Conservation (phyloP, 2,797 vertebrate genomes). For the Austrolebias charrua region DNA sequence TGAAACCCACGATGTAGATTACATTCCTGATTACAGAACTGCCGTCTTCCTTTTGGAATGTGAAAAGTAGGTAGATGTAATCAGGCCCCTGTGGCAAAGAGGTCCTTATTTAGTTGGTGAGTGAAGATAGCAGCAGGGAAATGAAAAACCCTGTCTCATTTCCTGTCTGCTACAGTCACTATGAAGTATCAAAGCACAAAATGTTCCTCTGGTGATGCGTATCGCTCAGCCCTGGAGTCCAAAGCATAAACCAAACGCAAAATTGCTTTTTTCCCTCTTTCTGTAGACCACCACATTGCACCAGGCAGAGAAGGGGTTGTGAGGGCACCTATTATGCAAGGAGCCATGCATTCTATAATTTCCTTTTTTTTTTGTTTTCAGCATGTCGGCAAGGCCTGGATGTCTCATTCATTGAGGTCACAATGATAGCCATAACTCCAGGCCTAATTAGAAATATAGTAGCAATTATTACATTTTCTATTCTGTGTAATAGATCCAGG, state of each 20-base stretch:
- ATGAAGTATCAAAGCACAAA: constrained; percentile 70
- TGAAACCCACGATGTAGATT: constrained; percentile 79
- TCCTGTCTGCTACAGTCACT: constrained; percentile 74
- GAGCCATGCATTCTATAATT: constrained; percentile 54
- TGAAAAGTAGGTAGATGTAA: constrained; percentile 75
- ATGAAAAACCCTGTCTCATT: constrained; percentile 84
- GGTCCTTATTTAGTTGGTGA: constrained; percentile 76
- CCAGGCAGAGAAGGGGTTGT: constrained; percentile 30
- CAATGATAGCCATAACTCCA: constrained; percentile 42
- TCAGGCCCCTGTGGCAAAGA: constrained; percentile 65
- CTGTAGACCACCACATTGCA: constrained; percentile 36
- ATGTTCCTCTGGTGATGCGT: constrained; percentile 75
- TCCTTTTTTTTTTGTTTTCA: constrained; percentile 63
- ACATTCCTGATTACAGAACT: constrained; percentile 75
- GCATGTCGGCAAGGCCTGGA: constrained; percentile 5
- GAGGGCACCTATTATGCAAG: constrained; percentile 48
- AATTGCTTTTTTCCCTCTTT: constrained; percentile 67
- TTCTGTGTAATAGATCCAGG: constrained; percentile 43
- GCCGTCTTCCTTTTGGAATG: constrained; percentile 67
- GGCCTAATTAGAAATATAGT: constrained; percentile 61
- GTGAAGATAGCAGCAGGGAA: constrained; percentile 76
- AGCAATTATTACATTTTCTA: constrained; percentile 47
- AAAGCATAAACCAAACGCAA: constrained; percentile 67
- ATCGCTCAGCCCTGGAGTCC: constrained; percentile 72
- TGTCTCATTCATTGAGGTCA: constrained; percentile 49